A percentile compares a stretch with the other conserved stretches of the same genome.
Conservation (phyloP, 2,797 vertebrate species). For the Luscinia megarhynchos region DNA sequence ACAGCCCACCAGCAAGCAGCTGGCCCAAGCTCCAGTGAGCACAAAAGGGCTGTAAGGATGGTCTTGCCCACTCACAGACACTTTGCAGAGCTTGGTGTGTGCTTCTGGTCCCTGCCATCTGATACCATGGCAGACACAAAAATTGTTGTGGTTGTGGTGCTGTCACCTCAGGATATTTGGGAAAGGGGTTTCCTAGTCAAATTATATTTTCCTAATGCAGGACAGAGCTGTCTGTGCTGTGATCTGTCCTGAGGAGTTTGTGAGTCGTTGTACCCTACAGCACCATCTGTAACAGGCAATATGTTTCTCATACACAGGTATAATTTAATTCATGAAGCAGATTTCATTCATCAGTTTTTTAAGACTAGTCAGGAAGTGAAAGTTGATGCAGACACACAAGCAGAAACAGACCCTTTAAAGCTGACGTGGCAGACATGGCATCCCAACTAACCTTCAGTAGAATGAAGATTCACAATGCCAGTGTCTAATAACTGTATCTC, state of each 20-base stretch:
- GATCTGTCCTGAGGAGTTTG: background rate
- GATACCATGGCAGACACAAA: background rate
- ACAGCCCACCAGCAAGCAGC: background rate
- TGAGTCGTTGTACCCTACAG: background rate
- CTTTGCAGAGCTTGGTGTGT: background rate
- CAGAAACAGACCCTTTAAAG: conserved; percentile 36
- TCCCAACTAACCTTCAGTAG: conserved; percentile 41
- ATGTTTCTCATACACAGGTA: conserved; percentile 22
- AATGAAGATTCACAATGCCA: conserved; percentile 73
- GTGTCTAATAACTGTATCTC: conserved; percentile 77
- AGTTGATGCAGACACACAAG: conserved; percentile 50
- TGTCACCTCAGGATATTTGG: background rate
- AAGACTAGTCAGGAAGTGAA: conserved; percentile 53
- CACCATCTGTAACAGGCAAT: background rate
- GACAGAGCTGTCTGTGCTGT: background rate
- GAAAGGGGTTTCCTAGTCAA: background rate
- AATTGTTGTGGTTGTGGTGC: background rate
- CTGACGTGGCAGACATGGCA: background rate
- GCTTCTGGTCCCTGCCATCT: background rate
- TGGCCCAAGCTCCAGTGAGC: background rate
- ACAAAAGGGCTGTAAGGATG: background rate
- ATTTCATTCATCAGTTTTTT: conserved; percentile 56
- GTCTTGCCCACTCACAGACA: background rate
- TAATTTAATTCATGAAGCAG: conserved; percentile 62
- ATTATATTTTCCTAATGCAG: background rate